phyloP scores from a whole-genome alignment of 37 sponge, comb jelly and placozoan genomes.

The Ianthella basta region DNA sequence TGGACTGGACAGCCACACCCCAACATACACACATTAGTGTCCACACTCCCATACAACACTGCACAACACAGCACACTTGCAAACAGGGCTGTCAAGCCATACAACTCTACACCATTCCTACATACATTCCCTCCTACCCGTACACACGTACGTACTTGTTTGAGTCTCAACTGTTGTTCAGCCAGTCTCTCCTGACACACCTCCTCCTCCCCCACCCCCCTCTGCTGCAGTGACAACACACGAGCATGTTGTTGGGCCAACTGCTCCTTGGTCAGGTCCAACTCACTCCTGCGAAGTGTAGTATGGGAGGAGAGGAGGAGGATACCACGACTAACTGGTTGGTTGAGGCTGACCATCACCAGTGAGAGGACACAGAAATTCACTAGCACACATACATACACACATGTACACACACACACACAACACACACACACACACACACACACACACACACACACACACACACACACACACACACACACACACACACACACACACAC shows the following conservation, averaged over 20 bases:
- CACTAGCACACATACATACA: constrained; percentile 10
- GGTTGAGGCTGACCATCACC: no score
- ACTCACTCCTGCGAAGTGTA: constrained; percentile 41
- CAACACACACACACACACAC: not conserved
- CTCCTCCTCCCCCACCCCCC: constrained; percentile 20
- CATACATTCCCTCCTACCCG: not conserved
- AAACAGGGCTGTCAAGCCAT: no score
- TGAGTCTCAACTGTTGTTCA: constrained; percentile 79
- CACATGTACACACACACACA: not conserved
- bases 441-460: not conserved
- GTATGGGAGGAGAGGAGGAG: not conserved
- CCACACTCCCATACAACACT: no score
- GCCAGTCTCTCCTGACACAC: constrained; percentile 71
- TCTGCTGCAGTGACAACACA: constrained; percentile 33
- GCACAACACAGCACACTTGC: no score
- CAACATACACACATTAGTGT: no score
- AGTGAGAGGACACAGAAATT: not conserved
- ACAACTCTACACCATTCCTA: not conserved
- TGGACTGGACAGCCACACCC: not conserved
- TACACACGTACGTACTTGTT: constrained; percentile 44
- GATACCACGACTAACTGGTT: no score
- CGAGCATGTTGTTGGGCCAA: constrained; percentile 71
- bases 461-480: constrained; percentile 28
- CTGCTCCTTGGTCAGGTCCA: constrained; percentile 50
- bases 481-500: no score